Evolutionary conservation across 1,140 invertebrate species (phyloP).

Genomic region (Drosophila eugracilis): DNA sequence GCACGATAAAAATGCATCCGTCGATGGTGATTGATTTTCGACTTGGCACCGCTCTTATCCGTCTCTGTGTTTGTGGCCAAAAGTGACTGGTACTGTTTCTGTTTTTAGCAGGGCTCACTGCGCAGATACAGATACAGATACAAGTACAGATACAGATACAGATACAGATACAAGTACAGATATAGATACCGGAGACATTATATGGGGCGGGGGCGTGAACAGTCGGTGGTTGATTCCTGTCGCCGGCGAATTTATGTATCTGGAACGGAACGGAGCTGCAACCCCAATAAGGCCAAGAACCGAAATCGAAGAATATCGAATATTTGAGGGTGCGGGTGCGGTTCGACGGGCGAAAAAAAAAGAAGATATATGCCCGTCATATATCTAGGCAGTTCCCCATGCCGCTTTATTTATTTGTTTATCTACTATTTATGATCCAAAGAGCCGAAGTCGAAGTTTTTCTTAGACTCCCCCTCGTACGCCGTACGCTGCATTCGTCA

Average conservation of each 20-base stretch:
- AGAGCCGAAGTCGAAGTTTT: conserved; percentile 29
- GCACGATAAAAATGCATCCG: conserved; percentile 55
- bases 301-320: conserved; percentile 60
- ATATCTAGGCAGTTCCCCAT: conserved; percentile 43
- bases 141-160: conserved; percentile 15
- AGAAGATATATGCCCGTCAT: conserved; percentile 71
- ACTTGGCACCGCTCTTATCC: conserved; percentile 2
- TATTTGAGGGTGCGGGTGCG: conserved; percentile 24
- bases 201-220: conserved; percentile 14
- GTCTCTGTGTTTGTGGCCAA: conserved; percentile 1
- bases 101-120: conserved; percentile 41
- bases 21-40: conserved; percentile 68
- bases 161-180: conserved; percentile 21
- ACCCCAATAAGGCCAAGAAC: conserved; percentile 41
- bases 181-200: conserved; percentile 8
- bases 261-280: conserved; percentile 61
- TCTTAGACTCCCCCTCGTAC: conserved; percentile 1
- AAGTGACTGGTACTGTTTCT: conserved; percentile 48
- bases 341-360: too few relatives aligned
- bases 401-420: conserved; percentile 77
- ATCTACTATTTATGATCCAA: conserved; percentile 75
- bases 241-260: conserved; percentile 64
- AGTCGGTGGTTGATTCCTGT: conserved; percentile 64
- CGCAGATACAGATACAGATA: conserved; percentile 50
- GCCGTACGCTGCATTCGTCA: conserved; percentile 59